phyloP scores from a whole-genome alignment of 2,113 vertebrate genomes.

The Bubo scandiacus region DNA sequence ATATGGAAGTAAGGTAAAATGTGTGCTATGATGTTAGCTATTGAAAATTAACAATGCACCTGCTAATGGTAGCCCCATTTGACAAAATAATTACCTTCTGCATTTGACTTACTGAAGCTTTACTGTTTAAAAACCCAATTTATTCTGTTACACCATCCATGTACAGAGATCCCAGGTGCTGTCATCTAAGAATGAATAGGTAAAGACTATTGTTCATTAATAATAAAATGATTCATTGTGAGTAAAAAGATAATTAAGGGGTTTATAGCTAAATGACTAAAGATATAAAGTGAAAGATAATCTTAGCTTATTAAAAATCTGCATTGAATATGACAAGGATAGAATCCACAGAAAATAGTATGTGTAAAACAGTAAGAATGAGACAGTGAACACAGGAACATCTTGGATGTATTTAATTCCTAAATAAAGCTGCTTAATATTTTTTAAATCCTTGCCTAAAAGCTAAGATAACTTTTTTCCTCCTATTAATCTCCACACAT shows the following conservation, averaged over 20 bases:
- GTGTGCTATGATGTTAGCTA: not conserved
- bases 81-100: conserved; percentile 21
- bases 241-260: conserved; percentile 22
- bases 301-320: not conserved
- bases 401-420: not conserved
- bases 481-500: not conserved
- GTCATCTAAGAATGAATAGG: not conserved
- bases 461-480: not conserved
- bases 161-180: not conserved
- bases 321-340: not conserved
- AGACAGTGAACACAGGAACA: not conserved
- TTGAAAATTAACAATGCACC: not conserved
- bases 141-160: not conserved
- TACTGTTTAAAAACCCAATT: not conserved
- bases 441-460: not conserved
- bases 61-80: not conserved
- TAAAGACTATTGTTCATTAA: not conserved
- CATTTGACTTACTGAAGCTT: not conserved
- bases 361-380: not conserved
- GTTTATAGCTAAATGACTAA: not conserved
- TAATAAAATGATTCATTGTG: not conserved
- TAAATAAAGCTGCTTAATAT: not conserved
- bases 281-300: not conserved
- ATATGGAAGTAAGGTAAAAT: not conserved
- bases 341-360: not conserved